Evolutionary conservation across 2,888 invertebrate species (phyloP), one percentile per base, ranked within the genome.

Genomic region (Oasisia sp.): DNA sequence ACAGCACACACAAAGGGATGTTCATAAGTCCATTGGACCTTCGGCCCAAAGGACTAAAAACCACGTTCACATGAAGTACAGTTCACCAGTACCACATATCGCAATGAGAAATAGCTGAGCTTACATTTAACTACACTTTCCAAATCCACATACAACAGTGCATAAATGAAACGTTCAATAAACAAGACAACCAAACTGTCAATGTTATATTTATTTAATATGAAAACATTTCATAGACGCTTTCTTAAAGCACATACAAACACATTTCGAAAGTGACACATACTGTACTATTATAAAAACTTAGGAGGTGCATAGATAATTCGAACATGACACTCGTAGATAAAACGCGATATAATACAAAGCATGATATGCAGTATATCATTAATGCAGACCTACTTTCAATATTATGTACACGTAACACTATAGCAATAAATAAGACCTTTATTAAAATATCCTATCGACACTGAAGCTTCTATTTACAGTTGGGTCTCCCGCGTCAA

Each of bases 251-350:
- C 74, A 74, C 74, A 74, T 74, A 74, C 74, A 74, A 27, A 74
- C 74, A 74, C 19, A 74, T 74, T 74, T 74, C n/a, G 58, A 74
- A 74, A 74, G 74, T 74, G 74, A 14, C 74, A 74, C 74, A 74
- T 74, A n/a, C 74, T 74, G 74, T 74, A 74, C 74, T 74, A 74
- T 74, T 74, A 74, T 74, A 74, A 74, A 58, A 74, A 74, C 74
- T 74, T 74, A 74, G 74, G 74, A 74, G 27, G 74, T 74, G 74
- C 74, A 74, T 74, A 74, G 74, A 74, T 74, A 74, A 74, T 74
- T 74, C 27, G 74, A 74, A 74, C 74, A 74, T 19, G 74, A 74
- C 74, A 74, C 74, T n/a, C 14, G 27, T 74, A 27, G 74, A 74
- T 27, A 74, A 74, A 74, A n/a, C 14, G 74, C 19, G 19, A 74